Percentiles rank a stretch among this genome's conserved stretches.
These are phyloP conservation scores for Epinephelus lanceolatus DNA, from an alignment of 2,113 vertebrate species.

Conservation along the genomic window DNA sequence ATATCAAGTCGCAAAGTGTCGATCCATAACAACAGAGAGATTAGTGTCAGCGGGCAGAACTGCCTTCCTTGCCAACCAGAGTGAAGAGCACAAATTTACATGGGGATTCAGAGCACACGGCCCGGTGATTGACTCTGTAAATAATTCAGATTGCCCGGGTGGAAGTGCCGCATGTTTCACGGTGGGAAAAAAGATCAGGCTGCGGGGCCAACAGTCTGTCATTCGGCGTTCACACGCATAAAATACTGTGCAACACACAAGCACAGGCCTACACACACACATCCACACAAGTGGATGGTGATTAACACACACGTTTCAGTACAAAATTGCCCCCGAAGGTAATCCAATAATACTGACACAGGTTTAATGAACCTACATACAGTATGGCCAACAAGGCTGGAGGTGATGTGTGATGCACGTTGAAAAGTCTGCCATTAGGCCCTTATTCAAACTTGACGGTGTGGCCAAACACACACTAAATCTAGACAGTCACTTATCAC, in stretches of 20 bases:
- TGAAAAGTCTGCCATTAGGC: background rate
- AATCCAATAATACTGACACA: constrained; percentile 37
- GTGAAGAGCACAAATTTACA: constrained; percentile 59
- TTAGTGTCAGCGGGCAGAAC: constrained; percentile 55
- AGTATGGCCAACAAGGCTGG: constrained; percentile 6
- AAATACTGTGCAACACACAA: background rate
- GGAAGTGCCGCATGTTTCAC: constrained; percentile 59
- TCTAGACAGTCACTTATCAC: constrained; percentile 4
- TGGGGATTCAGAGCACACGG: constrained; percentile 54
- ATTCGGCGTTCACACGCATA: constrained; percentile 37
- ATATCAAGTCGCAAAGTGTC: constrained; percentile 52
- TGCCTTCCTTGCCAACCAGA: constrained; percentile 49
- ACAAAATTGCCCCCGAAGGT: constrained; percentile 21
- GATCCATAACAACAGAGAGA: constrained; percentile 65
- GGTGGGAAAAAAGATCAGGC: constrained; percentile 44
- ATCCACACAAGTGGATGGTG: background rate
- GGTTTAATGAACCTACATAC: constrained; percentile 37
- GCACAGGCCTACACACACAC: background rate
- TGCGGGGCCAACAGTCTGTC: constrained; percentile 44
- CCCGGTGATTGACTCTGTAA: constrained; percentile 72
- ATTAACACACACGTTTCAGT: background rate
- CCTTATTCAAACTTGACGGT: background rate
- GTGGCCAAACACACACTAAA: background rate
- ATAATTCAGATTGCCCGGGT: constrained; percentile 71
- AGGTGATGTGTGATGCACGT: constrained; percentile 15